A percentile compares a stretch with the other conserved stretches of the same genome.
Evolutionary conservation across 2,113 vertebrate species (phyloP).

Genomic region (Zapus hudsonius): DNA sequence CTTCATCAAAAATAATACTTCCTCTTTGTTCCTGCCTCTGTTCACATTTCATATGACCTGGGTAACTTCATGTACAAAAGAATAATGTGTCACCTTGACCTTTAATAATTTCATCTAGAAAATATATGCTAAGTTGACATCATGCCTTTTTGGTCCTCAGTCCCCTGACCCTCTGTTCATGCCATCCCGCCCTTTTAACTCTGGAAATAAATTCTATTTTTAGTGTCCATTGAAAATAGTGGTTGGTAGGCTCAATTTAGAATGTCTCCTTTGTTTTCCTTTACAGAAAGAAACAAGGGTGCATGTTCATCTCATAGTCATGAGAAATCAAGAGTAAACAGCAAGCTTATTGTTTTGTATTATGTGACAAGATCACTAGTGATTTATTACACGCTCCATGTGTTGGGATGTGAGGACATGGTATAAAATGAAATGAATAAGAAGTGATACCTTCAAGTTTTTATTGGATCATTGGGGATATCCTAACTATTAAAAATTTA

Average conservation of each 20-base stretch:
- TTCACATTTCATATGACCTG: neutral
- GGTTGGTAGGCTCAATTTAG: neutral
- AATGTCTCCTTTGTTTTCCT: neutral
- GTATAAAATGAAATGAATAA: neutral
- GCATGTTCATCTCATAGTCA: rapidly evolving
- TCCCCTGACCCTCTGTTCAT: neutral
- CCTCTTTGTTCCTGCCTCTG: neutral
- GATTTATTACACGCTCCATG: neutral
- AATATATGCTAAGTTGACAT: neutral
- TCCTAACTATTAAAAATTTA: neutral
- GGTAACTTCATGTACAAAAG: neutral
- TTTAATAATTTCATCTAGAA: neutral
- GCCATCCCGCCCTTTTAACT: neutral
- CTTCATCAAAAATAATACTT: neutral
- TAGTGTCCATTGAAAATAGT: neutral
- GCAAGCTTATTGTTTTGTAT: neutral
- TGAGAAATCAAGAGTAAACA: neutral
- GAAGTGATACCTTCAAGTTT: neutral
- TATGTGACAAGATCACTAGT: neutral
- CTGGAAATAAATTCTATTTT: neutral
- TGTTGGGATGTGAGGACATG: neutral
- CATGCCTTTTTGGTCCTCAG: neutral
- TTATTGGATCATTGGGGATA: neutral
- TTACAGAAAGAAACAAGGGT: neutral
- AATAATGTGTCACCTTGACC: neutral